Percentiles rank a stretch among this genome's conserved stretches.
Evolutionary conservation across 2,888 invertebrate species (phyloP).

Genomic region (Coleophora deauratella): DNA sequence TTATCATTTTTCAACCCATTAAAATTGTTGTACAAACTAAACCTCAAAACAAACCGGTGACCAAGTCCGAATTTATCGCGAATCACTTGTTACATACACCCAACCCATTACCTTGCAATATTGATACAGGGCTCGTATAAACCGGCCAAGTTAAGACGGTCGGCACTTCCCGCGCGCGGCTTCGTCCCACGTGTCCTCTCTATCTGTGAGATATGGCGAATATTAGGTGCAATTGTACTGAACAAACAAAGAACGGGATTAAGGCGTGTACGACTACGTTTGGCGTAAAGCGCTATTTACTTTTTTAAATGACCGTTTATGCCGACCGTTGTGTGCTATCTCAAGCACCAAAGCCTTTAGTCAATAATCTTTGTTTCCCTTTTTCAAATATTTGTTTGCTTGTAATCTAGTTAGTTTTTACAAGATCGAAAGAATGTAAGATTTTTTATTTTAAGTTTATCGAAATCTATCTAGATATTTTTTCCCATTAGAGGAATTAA

Average conservation of each 20-base stretch:
- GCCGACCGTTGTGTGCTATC: no score
- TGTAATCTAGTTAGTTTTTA: no score
- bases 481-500: no score
- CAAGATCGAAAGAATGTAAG: no score
- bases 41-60: no score
- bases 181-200: constrained; percentile 41
- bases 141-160: constrained; percentile 38
- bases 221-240: constrained; percentile 41
- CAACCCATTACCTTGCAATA: constrained; percentile 39
- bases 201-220: constrained; percentile 47
- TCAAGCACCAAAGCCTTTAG: no score
- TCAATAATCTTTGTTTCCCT: no score
- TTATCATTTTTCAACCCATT: no score
- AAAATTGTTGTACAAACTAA: no score
- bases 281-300: constrained; percentile 39
- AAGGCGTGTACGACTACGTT: constrained; percentile 13
- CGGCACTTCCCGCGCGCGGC: constrained; percentile 17
- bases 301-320: constrained; percentile 46
- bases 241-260: constrained; percentile 37
- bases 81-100: constrained; percentile 19
- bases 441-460: no score
- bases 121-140: constrained; percentile 46
- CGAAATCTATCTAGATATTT: no score
- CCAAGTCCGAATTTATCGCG: constrained; percentile 7
- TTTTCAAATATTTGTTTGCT: no score